These are phyloP conservation scores for Speoplatyrhinus poulsoni DNA, from an alignment of 2,113 vertebrate genomes.

Conservation along the genomic window DNA sequence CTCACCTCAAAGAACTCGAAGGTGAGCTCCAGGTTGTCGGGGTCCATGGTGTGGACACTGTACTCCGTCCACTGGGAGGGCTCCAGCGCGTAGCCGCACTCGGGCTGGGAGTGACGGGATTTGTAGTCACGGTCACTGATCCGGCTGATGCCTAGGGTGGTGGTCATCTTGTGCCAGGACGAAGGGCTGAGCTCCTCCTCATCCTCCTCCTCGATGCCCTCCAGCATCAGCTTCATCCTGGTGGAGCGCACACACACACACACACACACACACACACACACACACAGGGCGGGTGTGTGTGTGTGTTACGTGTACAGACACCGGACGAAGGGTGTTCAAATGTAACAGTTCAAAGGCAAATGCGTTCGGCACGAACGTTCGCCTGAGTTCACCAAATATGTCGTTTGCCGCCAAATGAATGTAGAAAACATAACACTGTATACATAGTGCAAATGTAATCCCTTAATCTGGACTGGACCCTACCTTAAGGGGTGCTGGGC, in stretches of 20 bases:
- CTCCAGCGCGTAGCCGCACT: constrained; percentile 91
- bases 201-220: constrained; percentile 88
- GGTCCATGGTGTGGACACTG: constrained; percentile 95
- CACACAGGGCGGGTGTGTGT: no score
- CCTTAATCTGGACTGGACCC: no score
- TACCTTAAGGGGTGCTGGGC: no score
- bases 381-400: no score
- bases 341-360: no score
- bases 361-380: no score
- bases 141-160: constrained; percentile 86
- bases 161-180: constrained; percentile 84
- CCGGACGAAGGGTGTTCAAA: no score
- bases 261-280: no score
- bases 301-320: no score
- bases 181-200: constrained; percentile 78
- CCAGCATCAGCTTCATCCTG: constrained; percentile 87
- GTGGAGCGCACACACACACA: background rate
- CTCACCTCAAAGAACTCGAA: constrained; percentile 98
- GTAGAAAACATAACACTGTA: no score
- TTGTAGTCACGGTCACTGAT: constrained; percentile 86
- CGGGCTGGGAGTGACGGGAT: constrained; percentile 91
- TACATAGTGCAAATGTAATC: no score
- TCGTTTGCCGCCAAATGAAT: no score
- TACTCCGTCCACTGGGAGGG: constrained; percentile 90
- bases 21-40: constrained; percentile 93